Conservation (phyloP, 2,797 vertebrate species). For the Gadopsis marmoratus region DNA sequence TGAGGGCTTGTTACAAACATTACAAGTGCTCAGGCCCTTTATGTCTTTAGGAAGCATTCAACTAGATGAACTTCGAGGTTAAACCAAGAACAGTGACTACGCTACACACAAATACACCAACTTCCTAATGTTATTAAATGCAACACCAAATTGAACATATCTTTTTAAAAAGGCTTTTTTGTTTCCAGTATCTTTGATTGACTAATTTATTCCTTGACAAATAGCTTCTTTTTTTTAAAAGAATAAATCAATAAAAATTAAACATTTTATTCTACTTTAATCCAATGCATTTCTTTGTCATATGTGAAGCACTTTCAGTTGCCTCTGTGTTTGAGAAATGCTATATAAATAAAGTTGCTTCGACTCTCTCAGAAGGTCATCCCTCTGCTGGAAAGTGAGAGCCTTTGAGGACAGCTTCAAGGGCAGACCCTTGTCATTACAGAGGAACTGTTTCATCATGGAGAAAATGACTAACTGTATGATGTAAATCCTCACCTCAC, state of each 20-base stretch:
- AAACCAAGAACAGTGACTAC: slow-evolving; percentile 4
- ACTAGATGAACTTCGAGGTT: not conserved
- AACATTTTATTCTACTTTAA: not conserved
- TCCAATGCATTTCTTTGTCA: not conserved
- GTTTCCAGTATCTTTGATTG: not conserved
- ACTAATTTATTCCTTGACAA: not conserved
- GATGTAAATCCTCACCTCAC: slow-evolving; percentile 42
- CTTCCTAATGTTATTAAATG: not conserved
- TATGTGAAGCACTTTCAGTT: not conserved
- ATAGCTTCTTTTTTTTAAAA: not conserved
- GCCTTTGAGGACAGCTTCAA: slow-evolving; percentile 28
- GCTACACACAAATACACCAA: not conserved
- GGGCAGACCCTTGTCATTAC: slow-evolving; percentile 43
- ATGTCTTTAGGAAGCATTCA: slow-evolving; percentile 12
- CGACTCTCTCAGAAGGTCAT: slow-evolving; percentile 15
- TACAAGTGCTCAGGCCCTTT: not conserved
- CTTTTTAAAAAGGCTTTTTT: not conserved
- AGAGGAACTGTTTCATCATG: slow-evolving; percentile 38
- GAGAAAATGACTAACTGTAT: slow-evolving; percentile 40
- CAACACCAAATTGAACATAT: not conserved
- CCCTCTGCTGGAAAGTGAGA: slow-evolving; percentile 21
- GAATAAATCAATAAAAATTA: no score
- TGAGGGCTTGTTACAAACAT: not conserved
- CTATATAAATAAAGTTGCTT: not conserved
- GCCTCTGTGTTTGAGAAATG: slow-evolving; percentile 1